Conservation (phyloP, 2,797 vertebrate species). For the Heterohyrax brucei region DNA sequence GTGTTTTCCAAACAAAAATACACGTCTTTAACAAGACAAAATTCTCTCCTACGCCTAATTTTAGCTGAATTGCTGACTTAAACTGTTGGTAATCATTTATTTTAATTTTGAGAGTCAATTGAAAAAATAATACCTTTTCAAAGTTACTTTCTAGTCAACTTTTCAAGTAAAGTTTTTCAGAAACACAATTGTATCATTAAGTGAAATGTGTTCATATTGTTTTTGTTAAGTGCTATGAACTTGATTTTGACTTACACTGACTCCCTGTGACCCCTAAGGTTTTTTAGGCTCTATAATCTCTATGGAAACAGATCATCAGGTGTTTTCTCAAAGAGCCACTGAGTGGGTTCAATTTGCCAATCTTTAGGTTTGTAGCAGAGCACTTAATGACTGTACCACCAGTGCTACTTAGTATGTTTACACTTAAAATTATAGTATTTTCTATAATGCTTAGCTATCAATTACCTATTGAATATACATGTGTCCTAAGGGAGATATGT, state of each 20-base stretch:
- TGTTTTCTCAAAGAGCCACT: neutral
- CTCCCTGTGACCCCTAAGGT: neutral
- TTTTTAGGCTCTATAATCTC: neutral
- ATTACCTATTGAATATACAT: neutral
- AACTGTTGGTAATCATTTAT: constrained; percentile 59
- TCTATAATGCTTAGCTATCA: constrained; percentile 32
- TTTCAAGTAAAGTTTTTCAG: constrained; percentile 48
- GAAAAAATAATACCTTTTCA: constrained; percentile 34
- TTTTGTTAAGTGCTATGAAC: neutral
- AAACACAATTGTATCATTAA: constrained; percentile 26
- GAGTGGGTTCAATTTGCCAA: neutral
- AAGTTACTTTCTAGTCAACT: constrained; percentile 9
- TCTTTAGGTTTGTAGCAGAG: neutral
- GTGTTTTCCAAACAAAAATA: constrained; percentile 51
- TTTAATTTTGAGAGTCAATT: constrained; percentile 39
- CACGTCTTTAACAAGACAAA: neutral
- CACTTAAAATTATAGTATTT: neutral
- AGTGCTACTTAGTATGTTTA: neutral
- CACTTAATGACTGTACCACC: neutral
- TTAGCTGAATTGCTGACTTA: constrained; percentile 50
- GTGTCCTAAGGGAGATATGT: neutral
- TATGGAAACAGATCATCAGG: neutral
- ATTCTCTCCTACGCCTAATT: constrained; percentile 1
- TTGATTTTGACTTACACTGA: neutral
- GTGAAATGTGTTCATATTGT: neutral